Percentiles rank a stretch among this genome's conserved stretches.
Conservation (phyloP, 2,888 invertebrate species). For the Rugalucina vietnamica region DNA sequence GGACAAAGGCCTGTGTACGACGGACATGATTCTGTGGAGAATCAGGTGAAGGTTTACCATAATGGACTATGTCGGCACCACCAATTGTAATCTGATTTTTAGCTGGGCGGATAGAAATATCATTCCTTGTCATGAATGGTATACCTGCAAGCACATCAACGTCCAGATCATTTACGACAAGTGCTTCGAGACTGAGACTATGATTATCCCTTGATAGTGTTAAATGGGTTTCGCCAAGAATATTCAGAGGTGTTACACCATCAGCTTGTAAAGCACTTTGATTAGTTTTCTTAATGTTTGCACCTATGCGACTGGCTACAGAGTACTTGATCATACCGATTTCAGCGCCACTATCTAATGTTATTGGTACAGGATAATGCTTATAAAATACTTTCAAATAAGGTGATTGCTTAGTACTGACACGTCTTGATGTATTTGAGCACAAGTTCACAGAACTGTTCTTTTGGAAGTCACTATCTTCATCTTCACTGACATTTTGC, state of each 20-base stretch:
- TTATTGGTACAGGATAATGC: constrained; percentile 39
- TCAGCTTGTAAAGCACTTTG: constrained; percentile 58
- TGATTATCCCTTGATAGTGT: constrained; percentile 16
- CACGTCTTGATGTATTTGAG: constrained; percentile 13
- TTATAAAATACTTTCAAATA: constrained; percentile 45
- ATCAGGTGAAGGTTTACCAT: not conserved
- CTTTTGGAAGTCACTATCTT: not conserved
- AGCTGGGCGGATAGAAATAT: constrained; percentile 57
- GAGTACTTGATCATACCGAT: constrained; percentile 44
- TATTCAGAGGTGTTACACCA: constrained; percentile 46
- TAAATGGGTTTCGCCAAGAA: constrained; percentile 50
- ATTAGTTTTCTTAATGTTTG: constrained; percentile 23
- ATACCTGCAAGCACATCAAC: constrained; percentile 61
- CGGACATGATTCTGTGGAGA: not conserved
- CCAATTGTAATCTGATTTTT: constrained; percentile 45
- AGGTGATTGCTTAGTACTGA: constrained; percentile 45
- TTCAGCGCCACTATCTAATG: constrained; percentile 49
- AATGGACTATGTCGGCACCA: constrained; percentile 19
- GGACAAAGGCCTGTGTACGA: constrained; percentile 18
- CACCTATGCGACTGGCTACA: constrained; percentile 24
- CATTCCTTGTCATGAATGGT: constrained; percentile 64
- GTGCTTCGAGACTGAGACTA: constrained; percentile 27
- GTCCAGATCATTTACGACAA: constrained; percentile 52
- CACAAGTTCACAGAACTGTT: not conserved
- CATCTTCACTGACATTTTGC: not conserved